These are phyloP conservation scores for Sphaerolaimus hirsutus DNA, from an alignment of 2,888 invertebrate species.

Conservation along the genomic window DNA sequence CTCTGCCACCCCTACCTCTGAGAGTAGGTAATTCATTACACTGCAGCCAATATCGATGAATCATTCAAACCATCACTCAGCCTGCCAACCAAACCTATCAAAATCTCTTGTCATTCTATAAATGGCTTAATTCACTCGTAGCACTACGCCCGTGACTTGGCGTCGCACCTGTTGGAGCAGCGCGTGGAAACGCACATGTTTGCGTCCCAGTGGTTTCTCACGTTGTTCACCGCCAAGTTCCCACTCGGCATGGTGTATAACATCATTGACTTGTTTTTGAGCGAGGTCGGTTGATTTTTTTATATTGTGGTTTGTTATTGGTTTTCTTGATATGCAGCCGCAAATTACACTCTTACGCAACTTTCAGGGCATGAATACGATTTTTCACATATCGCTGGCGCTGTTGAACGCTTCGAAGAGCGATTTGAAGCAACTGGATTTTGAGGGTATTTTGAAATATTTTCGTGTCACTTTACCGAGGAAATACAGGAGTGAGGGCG, in stretches of 20 bases:
- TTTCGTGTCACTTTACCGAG: conserved; percentile 89
- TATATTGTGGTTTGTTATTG: background rate
- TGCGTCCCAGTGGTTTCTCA: conserved; percentile 97
- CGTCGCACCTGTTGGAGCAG: conserved; percentile 37
- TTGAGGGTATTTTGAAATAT: conserved; percentile 89
- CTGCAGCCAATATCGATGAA: too few relatives aligned
- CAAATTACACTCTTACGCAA: background rate
- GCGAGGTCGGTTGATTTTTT: conserved; percentile 26
- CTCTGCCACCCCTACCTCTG: too few relatives aligned
- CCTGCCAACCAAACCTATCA: too few relatives aligned
- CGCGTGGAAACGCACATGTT: conserved; percentile 90
- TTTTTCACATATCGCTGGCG: conserved; percentile 85
- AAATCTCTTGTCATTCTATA: too few relatives aligned
- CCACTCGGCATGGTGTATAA: conserved; percentile 87
- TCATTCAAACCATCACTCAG: too few relatives aligned
- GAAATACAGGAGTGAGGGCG: conserved; percentile 70
- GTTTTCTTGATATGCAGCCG: background rate
- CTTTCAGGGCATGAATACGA: conserved; percentile 66
- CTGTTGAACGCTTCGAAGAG: conserved; percentile 63
- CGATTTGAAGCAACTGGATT: conserved; percentile 71
- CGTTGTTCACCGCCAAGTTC: conserved; percentile 94
- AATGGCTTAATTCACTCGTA: too few relatives aligned
- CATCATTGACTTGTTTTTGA: conserved; percentile 77
- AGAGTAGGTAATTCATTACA: too few relatives aligned
- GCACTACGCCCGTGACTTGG: conserved; percentile 32